Percentiles rank a stretch among this genome's conserved stretches.
Evolutionary conservation across 2,888 invertebrate species (phyloP).

Genomic region (Brachycybe producta): DNA sequence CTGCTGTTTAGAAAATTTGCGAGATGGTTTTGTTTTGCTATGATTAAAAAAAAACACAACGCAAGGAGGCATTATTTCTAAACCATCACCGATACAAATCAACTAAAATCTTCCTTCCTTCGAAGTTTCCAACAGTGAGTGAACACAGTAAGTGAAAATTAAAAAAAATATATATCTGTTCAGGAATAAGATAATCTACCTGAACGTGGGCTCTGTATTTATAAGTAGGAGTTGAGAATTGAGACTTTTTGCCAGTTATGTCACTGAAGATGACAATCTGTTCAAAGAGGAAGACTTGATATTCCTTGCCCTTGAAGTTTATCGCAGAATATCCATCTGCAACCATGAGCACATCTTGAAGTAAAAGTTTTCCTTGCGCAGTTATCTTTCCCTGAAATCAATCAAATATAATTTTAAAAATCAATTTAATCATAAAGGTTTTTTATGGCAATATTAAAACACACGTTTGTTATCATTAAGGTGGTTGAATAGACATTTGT

Average conservation of each 20-base stretch:
- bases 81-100: no score
- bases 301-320: slow-evolving; percentile 55
- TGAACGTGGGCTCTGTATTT: slow-evolving; percentile 91
- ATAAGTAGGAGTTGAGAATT: slow-evolving; percentile 85
- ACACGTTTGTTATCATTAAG: neutral
- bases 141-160: neutral
- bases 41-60: no score
- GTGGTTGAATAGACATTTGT: neutral
- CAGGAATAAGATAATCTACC: no score
- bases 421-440: neutral
- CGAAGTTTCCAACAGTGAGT: no score
- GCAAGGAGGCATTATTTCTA: no score
- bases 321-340: slow-evolving; percentile 34
- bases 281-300: slow-evolving; percentile 94
- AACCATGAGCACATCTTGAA: slow-evolving; percentile 67
- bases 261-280: slow-evolving; percentile 64
- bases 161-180: slow-evolving; percentile 4
- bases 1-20: no score
- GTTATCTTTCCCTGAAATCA: slow-evolving; percentile 78
- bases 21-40: no score
- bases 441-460: neutral
- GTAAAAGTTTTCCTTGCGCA: slow-evolving; percentile 84
- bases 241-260: slow-evolving; percentile 77
- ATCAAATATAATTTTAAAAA: neutral
- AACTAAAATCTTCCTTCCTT: no score